Evolutionary conservation across 2,797 vertebrate genomes (phyloP), one percentile per base, ranked within the genome.

Genomic region (Potorous gilbertii): DNA sequence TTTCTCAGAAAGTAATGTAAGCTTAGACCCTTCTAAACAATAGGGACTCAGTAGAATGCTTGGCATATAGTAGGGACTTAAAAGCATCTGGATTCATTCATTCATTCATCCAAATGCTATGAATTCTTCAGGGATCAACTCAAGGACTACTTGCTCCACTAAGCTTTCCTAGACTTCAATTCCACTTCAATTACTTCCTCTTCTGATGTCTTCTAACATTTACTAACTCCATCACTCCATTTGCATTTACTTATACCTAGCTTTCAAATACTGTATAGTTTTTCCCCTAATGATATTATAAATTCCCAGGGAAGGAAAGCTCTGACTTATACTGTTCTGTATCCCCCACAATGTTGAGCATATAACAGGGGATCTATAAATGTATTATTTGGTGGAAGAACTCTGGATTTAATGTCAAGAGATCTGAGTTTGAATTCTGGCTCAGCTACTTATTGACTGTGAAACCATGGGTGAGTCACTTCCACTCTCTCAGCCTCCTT

Each of bases 161-260:
- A 56, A 94, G 1, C 1, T 54, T 90, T 66, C 1, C n/a, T 34
- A 46, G 62, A 91, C 27, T 54, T 14, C 34, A 50, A 50, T 50
- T 31, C 50, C 27, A 93, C 50, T 90, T 62, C 52, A 50, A 54
- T 62, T 27, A 59, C 50, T 59, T 93, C 40, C 54, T 54, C 81
- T 90, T 87, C 46, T 66, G 62, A 8, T 81, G 66, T 46, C 28
- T 13, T 93, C 14, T 90, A 92, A 91, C 55, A 27, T 91, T 74
- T 94, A 89, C 3, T 55, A 29, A 87, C 90, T 90, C 94, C 46
- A 55, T 10, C 55, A 14, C 1, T 95, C 56, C 14, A 74, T 95
- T 95, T 91, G 29, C 4, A 55, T 89, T 94, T 89, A 92, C 66
- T 93, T 2, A 92, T 91, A 40, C 89, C 28, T 52, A 81, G 18